phyloP scores from a whole-genome alignment of 2,888 invertebrate genomes.

The Coelinius sp. region DNA sequence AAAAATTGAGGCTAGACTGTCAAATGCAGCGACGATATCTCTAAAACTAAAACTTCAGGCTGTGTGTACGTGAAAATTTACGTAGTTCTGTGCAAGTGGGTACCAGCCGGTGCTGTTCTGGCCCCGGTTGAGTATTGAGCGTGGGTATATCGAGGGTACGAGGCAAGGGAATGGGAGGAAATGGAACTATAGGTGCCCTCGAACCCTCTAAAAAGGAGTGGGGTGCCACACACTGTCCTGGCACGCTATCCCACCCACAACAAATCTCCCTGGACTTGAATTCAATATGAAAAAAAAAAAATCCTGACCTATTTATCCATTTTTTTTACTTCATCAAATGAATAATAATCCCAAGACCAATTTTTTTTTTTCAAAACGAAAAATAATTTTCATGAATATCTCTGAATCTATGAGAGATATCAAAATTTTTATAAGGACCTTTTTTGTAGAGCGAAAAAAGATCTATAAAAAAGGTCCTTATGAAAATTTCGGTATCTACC shows the following conservation, averaged over 20 bases:
- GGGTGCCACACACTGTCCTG: conserved; percentile 51
- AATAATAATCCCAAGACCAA: neutral
- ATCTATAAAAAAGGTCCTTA: no score
- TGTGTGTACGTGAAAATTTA: conserved; percentile 25
- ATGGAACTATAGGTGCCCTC: conserved; percentile 35
- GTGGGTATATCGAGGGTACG: neutral
- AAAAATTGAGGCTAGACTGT: no score
- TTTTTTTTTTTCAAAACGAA: neutral
- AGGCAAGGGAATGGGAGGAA: neutral
- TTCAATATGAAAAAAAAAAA: conserved; percentile 30
- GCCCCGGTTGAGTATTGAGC: conserved; percentile 12
- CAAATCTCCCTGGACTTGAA: conserved; percentile 38
- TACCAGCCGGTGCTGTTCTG: conserved; percentile 45
- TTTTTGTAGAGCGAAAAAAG: no score
- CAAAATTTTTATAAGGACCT: no score
- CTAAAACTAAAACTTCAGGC: conserved; percentile 16
- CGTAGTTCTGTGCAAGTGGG: conserved; percentile 32
- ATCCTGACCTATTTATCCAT: conserved; percentile 3
- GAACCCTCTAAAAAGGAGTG: conserved; percentile 41
- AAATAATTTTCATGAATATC: no score
- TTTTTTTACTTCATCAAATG: neutral
- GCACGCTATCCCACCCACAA: conserved; percentile 45
- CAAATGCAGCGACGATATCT: conserved; percentile 1
- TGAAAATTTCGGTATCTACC: no score
- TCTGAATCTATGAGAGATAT: no score